Percentiles rank a stretch among this genome's conserved stretches.
Evolutionary conservation across 1,140 invertebrate species (phyloP).

Genomic region (Drosophila hydei): DNA sequence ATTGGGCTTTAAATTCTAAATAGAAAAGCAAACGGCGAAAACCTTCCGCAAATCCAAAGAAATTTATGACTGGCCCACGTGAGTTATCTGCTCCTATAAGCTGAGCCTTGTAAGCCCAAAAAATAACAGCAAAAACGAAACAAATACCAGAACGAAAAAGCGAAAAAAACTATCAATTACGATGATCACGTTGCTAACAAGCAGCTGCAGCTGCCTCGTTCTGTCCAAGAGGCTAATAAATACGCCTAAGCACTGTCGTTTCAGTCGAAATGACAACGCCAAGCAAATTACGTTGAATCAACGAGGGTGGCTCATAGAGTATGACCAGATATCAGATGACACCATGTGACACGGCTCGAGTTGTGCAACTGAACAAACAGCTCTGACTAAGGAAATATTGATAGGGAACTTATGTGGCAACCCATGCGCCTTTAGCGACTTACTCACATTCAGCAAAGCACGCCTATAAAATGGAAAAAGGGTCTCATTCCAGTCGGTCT

Average conservation of each 20-base stretch:
- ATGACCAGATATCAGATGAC: background rate
- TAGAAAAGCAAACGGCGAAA: background rate
- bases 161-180: slow-evolving; percentile 70
- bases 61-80: slow-evolving; percentile 38
- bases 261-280: slow-evolving; percentile 62
- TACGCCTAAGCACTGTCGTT: slow-evolving; percentile 53
- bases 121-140: slow-evolving; percentile 15
- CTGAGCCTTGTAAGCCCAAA: slow-evolving; percentile 30
- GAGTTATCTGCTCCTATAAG: slow-evolving; percentile 24
- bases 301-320: slow-evolving; percentile 16
- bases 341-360: no score
- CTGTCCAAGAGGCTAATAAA: slow-evolving; percentile 48
- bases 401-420: background rate
- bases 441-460: background rate
- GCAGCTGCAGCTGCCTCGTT: slow-evolving; percentile 36
- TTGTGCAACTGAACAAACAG: no score
- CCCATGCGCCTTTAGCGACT: slow-evolving; percentile 12
- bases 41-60: slow-evolving; percentile 22
- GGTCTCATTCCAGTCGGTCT: slow-evolving; percentile 7
- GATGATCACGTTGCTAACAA: slow-evolving; percentile 70
- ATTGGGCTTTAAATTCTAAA: slow-evolving; percentile 23
- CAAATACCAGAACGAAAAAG: background rate
- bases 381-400: no score
- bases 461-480: slow-evolving; percentile 58
- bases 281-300: slow-evolving; percentile 72